Percentiles rank a stretch among this genome's conserved stretches.
These are phyloP conservation scores for Meandrusa payeni DNA, from an alignment of 2,888 invertebrate species.

Conservation along the genomic window DNA sequence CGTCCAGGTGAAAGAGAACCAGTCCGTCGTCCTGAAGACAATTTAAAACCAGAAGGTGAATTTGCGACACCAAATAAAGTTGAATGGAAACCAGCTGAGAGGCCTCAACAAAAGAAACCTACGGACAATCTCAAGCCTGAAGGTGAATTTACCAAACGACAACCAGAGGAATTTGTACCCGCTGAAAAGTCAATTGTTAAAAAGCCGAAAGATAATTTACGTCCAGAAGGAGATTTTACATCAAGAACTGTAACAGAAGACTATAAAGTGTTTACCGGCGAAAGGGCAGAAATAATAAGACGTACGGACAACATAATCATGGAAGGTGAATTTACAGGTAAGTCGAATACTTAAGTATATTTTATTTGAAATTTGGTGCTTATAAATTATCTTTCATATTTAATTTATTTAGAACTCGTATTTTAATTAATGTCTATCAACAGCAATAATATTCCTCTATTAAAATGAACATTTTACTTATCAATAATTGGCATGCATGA, in stretches of 20 bases:
- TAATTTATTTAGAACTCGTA: too few species aligned
- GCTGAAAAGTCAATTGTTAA: constrained; percentile 54
- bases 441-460: too few species aligned
- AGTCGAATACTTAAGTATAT: too few species aligned
- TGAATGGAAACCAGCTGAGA: constrained; percentile 71
- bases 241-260: constrained; percentile 77
- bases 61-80: constrained; percentile 56
- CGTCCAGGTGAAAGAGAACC: constrained; percentile 62
- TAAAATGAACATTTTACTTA: too few species aligned
- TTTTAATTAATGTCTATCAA: too few species aligned
- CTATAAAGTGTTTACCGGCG: constrained; percentile 81
- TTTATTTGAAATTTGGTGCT: too few species aligned
- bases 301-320: constrained; percentile 84
- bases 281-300: constrained; percentile 83
- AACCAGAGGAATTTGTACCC: constrained; percentile 70
- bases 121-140: constrained; percentile 79
- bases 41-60: constrained; percentile 74
- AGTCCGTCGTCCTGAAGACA: constrained; percentile 69
- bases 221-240: constrained; percentile 80
- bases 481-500: too few species aligned
- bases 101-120: constrained; percentile 76
- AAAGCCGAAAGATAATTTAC: constrained; percentile 62
- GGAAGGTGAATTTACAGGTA: constrained; percentile 85
- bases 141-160: constrained; percentile 75
- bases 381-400: too few species aligned